Evolutionary conservation across 2,888 invertebrate species (phyloP), one percentile per base, ranked within the genome.

Genomic region (Tenthredo distinguenda): DNA sequence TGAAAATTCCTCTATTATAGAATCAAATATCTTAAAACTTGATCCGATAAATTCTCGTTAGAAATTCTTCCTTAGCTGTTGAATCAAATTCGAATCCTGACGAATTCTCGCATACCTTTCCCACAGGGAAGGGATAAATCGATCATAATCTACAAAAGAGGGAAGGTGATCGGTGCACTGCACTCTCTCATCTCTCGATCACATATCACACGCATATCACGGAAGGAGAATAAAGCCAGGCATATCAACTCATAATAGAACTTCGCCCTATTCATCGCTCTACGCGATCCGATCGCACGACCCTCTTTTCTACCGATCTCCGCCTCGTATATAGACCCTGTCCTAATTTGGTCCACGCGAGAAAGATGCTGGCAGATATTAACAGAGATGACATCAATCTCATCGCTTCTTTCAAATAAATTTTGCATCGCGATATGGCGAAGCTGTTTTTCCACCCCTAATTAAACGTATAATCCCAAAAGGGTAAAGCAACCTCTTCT

Each of bases 251-350:
- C 10, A 83, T 83, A 83, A 83, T 83, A 83, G 83, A 83, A 83
- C 47, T 83, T 47, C 71, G 37, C 71, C 15, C 71, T 68, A 71
- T 83, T 77, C 77, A 77, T 77, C 77, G 34, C 77, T 55, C 50
- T 34, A 77, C 77, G 15, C 40, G 50, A 47, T 55, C 79, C 18
- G 85, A 77, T 37, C 55, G 85, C 74, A 58, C 84, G 81, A 77
- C 65, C 86, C 71, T 68, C 71, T 86, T 40, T 65, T 71, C 50
- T 55, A 81, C 79, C n/a, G 72, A 62, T 81, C 81, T 62, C 79
- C 81, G 65, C 79, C 72, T 74, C 21, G 40, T 43, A 74, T 26
- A 68, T 68, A 15, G 31, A 68, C 26, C 34, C 68, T 34, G 34
- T 68, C 31, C 68, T 68, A 68, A 68, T 68, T 31, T 68, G 68